These are phyloP conservation scores for Doris montereyensis DNA, from an alignment of 2,888 invertebrate genomes.

Conservation along the genomic window DNA sequence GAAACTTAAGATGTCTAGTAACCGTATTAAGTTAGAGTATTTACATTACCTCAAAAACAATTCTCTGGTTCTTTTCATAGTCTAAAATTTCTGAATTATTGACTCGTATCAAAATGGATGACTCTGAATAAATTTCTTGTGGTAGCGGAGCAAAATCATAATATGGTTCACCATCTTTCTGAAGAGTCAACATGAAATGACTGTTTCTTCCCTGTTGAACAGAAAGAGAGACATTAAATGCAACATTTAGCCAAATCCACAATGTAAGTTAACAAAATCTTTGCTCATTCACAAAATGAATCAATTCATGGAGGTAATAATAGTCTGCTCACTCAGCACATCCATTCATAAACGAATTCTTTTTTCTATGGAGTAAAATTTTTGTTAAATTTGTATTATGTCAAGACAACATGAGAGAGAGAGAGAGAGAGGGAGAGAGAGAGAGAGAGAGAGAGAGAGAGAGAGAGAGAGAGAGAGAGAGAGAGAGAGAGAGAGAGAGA, in stretches of 20 bases:
- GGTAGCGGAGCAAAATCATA: conserved; percentile 59
- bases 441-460: not conserved
- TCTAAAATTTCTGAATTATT: conserved; percentile 78
- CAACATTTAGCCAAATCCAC: no score
- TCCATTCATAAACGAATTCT: no score
- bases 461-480: not conserved
- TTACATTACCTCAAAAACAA: conserved; percentile 59
- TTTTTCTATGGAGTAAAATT: no score
- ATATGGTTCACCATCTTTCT: conserved; percentile 56
- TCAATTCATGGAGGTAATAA: no score
- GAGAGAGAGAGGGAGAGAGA: not conserved
- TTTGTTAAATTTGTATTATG: no score
- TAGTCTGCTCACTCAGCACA: no score
- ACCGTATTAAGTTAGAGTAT: no score
- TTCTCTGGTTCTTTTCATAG: conserved; percentile 78
- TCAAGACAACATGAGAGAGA: no score
- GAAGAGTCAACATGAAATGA: conserved; percentile 54
- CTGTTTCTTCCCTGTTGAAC: conserved; percentile 63
- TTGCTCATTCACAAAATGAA: no score
- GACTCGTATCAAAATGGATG: conserved; percentile 58
- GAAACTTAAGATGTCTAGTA: no score
- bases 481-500: not conserved
- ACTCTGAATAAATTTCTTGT: conserved; percentile 56
- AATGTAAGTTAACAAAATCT: no score
- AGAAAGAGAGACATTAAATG: no score